phyloP scores from a whole-genome alignment of 2,113 vertebrate species.

The Ondatra zibethicus region DNA sequence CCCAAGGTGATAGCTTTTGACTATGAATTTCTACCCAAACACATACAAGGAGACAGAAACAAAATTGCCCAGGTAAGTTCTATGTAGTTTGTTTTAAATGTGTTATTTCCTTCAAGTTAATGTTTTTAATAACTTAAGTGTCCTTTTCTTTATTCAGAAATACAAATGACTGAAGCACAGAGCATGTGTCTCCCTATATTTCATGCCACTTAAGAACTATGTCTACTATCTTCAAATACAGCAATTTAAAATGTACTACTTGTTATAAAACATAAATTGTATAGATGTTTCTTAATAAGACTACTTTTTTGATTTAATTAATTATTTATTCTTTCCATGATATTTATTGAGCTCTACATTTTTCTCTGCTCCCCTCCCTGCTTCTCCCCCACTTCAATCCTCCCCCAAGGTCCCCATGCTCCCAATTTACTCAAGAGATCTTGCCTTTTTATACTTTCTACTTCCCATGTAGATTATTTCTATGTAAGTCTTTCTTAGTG shows the following conservation, averaged over 20 bases:
- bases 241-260: background rate
- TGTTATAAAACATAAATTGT: background rate
- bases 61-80: conserved; percentile 69
- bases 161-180: background rate
- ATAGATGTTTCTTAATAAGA: background rate
- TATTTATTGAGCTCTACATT: no score
- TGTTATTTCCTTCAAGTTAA: conserved; percentile 7
- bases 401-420: no score
- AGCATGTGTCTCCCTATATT: background rate
- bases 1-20: background rate
- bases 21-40: background rate
- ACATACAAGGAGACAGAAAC: background rate
- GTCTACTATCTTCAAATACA: background rate
- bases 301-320: no score
- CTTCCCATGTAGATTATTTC: no score
- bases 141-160: background rate
- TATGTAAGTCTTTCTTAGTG: no score
- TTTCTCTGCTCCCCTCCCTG: no score
- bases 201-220: background rate
- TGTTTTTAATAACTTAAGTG: conserved; percentile 16
- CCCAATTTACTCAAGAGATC: no score
- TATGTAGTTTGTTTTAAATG: background rate
- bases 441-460: no score
- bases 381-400: no score
- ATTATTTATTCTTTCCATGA: no score